Evolutionary conservation across 2,888 invertebrate species (phyloP).

Genomic region (Ornithoptera alexandrae): DNA sequence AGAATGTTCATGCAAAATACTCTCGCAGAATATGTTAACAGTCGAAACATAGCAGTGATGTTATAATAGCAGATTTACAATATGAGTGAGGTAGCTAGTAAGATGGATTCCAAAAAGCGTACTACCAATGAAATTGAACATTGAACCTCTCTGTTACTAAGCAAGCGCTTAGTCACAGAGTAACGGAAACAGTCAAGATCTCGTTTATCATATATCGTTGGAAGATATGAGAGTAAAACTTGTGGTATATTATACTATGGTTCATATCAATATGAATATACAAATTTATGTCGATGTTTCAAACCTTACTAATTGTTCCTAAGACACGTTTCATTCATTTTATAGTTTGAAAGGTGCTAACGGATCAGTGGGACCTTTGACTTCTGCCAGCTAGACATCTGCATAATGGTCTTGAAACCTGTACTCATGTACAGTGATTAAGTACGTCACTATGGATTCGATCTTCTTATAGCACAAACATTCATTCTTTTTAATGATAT

Average conservation of each 20-base stretch:
- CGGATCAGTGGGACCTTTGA: slow-evolving; percentile 26
- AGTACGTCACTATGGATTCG: background rate
- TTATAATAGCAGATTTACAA: too few species aligned
- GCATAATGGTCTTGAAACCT: slow-evolving; percentile 6
- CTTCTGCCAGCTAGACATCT: slow-evolving; percentile 3
- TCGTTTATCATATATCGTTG: background rate
- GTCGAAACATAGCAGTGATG: too few species aligned
- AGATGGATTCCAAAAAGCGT: too few species aligned
- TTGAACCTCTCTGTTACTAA: too few species aligned
- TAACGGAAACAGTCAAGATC: too few species aligned
- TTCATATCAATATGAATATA: background rate
- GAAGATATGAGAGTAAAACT: background rate
- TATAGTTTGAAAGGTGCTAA: slow-evolving; percentile 29
- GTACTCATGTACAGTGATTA: background rate
- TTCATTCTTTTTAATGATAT: background rate
- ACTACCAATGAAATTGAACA: too few species aligned
- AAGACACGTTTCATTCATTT: slow-evolving; percentile 20
- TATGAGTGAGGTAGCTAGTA: too few species aligned
- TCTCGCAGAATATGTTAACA: too few species aligned
- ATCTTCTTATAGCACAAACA: background rate
- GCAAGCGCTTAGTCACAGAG: too few species aligned
- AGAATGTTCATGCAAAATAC: too few species aligned
- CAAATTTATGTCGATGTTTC: background rate
- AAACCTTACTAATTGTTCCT: slow-evolving; percentile 12
- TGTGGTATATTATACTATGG: background rate